Evolutionary conservation across 1,140 invertebrate genomes (phyloP).

Genomic region (Drosophila malerkotliana): DNA sequence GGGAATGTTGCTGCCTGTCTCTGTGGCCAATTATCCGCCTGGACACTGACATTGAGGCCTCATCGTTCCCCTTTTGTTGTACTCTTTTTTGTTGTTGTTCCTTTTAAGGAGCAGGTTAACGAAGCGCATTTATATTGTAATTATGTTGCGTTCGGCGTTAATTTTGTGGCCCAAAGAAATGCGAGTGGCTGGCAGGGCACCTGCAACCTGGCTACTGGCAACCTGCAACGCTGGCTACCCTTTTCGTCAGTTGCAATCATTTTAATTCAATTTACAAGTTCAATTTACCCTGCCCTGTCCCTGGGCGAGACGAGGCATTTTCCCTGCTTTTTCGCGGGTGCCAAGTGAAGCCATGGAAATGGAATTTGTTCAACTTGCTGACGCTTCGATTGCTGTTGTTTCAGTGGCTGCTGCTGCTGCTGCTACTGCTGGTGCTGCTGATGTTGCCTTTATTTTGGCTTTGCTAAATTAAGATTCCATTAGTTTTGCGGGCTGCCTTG

Average conservation of each 20-base stretch:
- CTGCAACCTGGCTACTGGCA: conserved; percentile 53
- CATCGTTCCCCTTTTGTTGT: conserved; percentile 5
- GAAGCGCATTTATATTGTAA: conserved; percentile 78
- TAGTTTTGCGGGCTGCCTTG: conserved; percentile 71
- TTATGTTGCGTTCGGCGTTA: conserved; percentile 76
- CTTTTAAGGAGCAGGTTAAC: conserved; percentile 69
- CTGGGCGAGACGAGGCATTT: conserved; percentile 20
- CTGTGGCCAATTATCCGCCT: conserved; percentile 57
- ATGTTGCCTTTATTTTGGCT: conserved; percentile 76
- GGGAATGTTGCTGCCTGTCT: conserved; percentile 38
- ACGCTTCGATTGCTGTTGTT: conserved; percentile 37
- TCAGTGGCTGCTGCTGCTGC: conserved; percentile 24
- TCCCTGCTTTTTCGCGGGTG: conserved; percentile 63
- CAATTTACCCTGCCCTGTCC: conserved; percentile 22
- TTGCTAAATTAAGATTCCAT: conserved; percentile 83
- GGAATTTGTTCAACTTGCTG: conserved; percentile 66
- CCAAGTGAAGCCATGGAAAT: conserved; percentile 60
- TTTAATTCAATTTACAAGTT: conserved; percentile 83
- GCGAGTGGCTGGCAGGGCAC: conserved; percentile 38
- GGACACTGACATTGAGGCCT: conserved; percentile 66
- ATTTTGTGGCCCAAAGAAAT: conserved; percentile 64
- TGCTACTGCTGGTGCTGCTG: conserved; percentile 8
- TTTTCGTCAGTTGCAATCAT: conserved; percentile 62
- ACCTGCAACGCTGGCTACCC: conserved; percentile 43
- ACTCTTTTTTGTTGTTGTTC: conserved; percentile 21